These are phyloP conservation scores for Achatina immaculata DNA, from an alignment of 1,140 invertebrate genomes.

Conservation along the genomic window DNA sequence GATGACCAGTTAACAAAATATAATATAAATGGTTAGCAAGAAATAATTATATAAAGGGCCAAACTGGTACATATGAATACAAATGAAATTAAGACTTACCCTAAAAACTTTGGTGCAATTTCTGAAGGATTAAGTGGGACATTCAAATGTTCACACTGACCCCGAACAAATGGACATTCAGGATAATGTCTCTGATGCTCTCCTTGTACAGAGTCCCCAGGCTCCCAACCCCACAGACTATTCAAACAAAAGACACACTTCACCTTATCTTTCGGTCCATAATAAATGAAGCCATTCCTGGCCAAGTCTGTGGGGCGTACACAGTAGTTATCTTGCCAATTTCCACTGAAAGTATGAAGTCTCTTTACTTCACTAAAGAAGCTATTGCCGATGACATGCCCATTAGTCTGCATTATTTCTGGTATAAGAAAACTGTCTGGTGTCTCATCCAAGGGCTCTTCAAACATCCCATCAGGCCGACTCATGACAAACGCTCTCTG, in stretches of 20 bases:
- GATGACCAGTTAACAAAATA: not conserved
- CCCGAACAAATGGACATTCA: slow-evolving; percentile 41
- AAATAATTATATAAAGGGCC: not conserved
- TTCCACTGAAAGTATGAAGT: not conserved
- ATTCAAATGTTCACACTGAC: slow-evolving; percentile 5
- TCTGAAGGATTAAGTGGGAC: not conserved
- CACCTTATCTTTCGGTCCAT: slow-evolving; percentile 79
- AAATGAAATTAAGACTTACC: not conserved
- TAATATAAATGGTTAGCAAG: not conserved
- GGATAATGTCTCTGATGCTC: slow-evolving; percentile 80
- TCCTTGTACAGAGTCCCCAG: slow-evolving; percentile 79
- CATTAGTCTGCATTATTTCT: not conserved
- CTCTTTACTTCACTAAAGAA: not conserved
- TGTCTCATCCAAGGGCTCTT: slow-evolving; percentile 3
- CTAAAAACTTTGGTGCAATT: not conserved
- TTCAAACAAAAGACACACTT: slow-evolving; percentile 87
- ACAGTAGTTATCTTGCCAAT: not conserved
- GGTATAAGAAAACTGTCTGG: no score
- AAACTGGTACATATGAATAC: not conserved
- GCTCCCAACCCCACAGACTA: slow-evolving; percentile 80
- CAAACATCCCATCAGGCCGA: not conserved
- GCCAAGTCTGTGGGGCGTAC: slow-evolving; percentile 81
- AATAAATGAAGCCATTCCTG: slow-evolving; percentile 85
- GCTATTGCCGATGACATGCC: not conserved
- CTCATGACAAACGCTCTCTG: not conserved